Evolutionary conservation across 2,888 invertebrate genomes (phyloP).

Genomic region (Callimorpha dominula): DNA sequence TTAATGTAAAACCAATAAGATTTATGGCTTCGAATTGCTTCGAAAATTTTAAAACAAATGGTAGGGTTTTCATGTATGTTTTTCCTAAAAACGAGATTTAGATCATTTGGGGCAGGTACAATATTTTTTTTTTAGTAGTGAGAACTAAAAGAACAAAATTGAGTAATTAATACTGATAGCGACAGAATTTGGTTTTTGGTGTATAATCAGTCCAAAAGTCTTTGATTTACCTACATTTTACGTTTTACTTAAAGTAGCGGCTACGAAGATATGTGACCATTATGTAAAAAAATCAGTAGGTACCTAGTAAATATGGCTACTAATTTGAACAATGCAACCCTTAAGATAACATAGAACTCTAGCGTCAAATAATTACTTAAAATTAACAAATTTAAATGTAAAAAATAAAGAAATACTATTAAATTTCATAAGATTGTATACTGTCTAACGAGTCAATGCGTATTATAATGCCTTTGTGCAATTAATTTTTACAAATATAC

Average conservation of each 20-base stretch:
- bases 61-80: neutral
- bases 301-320: neutral
- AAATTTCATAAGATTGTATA: neutral
- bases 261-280: constrained; percentile 17
- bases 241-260: constrained; percentile 3
- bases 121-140: neutral
- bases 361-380: constrained; percentile 41
- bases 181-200: constrained; percentile 22
- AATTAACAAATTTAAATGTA: constrained; percentile 30
- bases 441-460: neutral
- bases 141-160: neutral
- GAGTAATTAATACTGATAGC: constrained; percentile 23
- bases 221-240: constrained; percentile 8
- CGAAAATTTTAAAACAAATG: constrained; percentile 5
- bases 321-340: constrained; percentile 8
- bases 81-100: neutral
- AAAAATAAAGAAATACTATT: constrained; percentile 23
- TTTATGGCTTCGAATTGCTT: constrained; percentile 44
- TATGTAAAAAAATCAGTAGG: neutral
- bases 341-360: constrained; percentile 49
- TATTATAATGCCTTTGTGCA: neutral
- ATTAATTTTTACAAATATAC: neutral
- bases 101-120: neutral
- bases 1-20: constrained; percentile 37
- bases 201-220: constrained; percentile 22